Percentiles rank a stretch among this genome's conserved stretches.
These are phyloP conservation scores for Phania funesta DNA, from an alignment of 2,888 invertebrate genomes.

Conservation along the genomic window DNA sequence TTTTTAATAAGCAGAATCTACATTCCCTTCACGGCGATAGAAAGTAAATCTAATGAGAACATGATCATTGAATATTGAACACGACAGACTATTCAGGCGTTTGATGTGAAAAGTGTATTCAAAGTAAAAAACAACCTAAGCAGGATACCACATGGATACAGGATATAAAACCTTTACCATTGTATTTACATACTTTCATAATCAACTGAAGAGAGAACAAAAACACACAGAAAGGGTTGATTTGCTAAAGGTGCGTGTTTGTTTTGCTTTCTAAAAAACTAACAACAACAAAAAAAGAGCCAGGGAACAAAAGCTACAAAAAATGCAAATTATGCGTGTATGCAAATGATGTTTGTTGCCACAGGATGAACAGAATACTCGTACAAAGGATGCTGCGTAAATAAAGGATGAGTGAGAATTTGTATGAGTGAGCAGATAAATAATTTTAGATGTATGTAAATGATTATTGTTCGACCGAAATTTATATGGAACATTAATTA, in stretches of 20 bases:
- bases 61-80: constrained; percentile 32
- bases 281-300: constrained; percentile 33
- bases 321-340: constrained; percentile 58
- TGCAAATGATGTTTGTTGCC: constrained; percentile 62
- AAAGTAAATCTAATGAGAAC: neutral
- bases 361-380: constrained; percentile 36
- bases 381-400: constrained; percentile 66
- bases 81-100: neutral
- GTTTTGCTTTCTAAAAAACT: constrained; percentile 52
- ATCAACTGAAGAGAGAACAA: constrained; percentile 25
- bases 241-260: constrained; percentile 64
- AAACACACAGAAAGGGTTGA: constrained; percentile 58
- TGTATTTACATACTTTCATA: constrained; percentile 60
- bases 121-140: constrained; percentile 6
- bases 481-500: constrained; percentile 64
- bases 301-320: constrained; percentile 20
- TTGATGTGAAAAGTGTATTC: neutral
- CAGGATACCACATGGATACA: constrained; percentile 52
- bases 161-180: constrained; percentile 38
- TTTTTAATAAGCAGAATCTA: constrained; percentile 5
- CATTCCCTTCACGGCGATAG: neutral
- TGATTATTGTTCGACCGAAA: constrained; percentile 18
- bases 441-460: too few relatives aligned
- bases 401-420: constrained; percentile 39
- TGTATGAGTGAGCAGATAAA: too few relatives aligned